Base-by-base conservation (phyloP, 2,888 invertebrate species). In the Zygaena filipendulae region DNA sequence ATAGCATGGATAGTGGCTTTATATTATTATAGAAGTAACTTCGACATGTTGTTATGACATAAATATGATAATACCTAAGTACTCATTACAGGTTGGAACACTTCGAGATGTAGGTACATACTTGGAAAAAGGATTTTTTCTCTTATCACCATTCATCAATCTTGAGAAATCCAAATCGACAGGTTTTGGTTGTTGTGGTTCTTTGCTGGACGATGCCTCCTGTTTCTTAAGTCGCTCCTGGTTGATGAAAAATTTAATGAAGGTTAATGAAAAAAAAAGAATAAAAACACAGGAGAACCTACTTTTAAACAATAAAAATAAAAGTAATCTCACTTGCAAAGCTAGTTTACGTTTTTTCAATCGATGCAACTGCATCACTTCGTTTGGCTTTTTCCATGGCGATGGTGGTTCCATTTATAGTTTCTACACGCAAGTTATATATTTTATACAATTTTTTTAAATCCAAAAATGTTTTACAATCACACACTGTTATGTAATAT, bases 91-190 rank as follows among this genome's bases (percentile, higher is more conserved):
- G n/a, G n/a, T n/a, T n/a, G n/a, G n/a, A n/a, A n/a, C n/a, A n/a
- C n/a, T n/a, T n/a, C n/a, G n/a, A n/a, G n/a, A n/a, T n/a, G n/a
- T n/a, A n/a, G 21, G 10, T 6, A 53, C 82, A 60, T 59, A 83
- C 83, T 84, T 87, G 11, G 82, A 71, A 69, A 92, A 92, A 5
- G 92, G 92, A 62, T 92, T 92, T 54, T 86, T 90, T 27, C 91
- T 83, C 53, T 91, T 92, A 26, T 84, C 83, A 11, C 82, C 63
- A 36, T 75, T 59, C 3, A 67, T 40, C 11, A 81, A 50, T 42
- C 71, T 68, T 20, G 81, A 75, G 43, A 82, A 79, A 50, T 82
- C 71, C 44, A 82, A 58, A 27, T 72, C 52, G 36, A 54, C 45
- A 33, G 53, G 37, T 14, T 59, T 52, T 27, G 54, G 52, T 21